Conservation (phyloP, 2,888 invertebrate genomes). For the Netelia inedita region DNA sequence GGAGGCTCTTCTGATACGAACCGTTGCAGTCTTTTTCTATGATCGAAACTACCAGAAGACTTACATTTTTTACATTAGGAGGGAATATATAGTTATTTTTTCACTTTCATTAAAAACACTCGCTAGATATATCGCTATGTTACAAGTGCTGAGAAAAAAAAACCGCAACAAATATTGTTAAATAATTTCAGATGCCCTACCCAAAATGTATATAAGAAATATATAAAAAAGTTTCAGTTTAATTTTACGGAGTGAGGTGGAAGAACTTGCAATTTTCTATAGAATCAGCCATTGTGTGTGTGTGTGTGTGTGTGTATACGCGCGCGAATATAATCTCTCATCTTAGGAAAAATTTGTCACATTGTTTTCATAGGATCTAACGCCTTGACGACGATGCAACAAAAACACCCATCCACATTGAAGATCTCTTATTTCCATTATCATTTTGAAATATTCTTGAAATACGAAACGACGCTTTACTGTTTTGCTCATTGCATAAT, state of each 20-base stretch:
- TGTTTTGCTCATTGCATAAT: slow-evolving; percentile 50
- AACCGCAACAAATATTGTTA: too few species aligned
- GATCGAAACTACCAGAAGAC: too few species aligned
- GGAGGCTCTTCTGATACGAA: too few species aligned
- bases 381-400: slow-evolving; percentile 24
- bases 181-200: too few species aligned
- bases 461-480: slow-evolving; percentile 46
- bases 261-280: too few species aligned
- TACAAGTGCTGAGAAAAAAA: too few species aligned
- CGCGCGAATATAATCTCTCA: slow-evolving; percentile 39
- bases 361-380: slow-evolving; percentile 57
- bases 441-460: slow-evolving; percentile 56
- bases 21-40: too few species aligned
- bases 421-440: slow-evolving; percentile 64
- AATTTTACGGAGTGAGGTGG: too few species aligned
- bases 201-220: slow-evolving; percentile 18
- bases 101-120: too few species aligned
- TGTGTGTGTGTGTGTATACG: slow-evolving; percentile 13
- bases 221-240: not conserved
- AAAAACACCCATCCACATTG: slow-evolving; percentile 21
- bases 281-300: not conserved
- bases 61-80: too few species aligned
- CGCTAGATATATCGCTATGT: too few species aligned
- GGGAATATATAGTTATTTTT: too few species aligned
- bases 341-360: slow-evolving; percentile 47